A percentile compares a stretch with the other conserved stretches of the same genome.
Evolutionary conservation across 2,797 vertebrate species (phyloP).

Genomic region (Coilia nasus): DNA sequence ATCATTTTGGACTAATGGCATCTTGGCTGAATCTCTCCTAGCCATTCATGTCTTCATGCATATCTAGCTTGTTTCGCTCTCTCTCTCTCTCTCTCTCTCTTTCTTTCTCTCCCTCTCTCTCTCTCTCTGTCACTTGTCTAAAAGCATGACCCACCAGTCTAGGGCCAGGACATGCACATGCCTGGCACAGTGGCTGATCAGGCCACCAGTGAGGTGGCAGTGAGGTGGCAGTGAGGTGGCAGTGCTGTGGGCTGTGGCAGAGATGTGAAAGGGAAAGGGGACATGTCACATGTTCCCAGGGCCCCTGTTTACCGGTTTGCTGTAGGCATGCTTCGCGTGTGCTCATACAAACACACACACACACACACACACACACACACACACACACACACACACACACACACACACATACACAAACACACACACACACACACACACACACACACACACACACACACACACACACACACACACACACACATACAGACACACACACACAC

Average conservation of each 20-base stretch:
- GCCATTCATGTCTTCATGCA: not conserved
- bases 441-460: not conserved
- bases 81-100: not conserved
- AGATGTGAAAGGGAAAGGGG: conserved; percentile 28
- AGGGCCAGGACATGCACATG: not conserved
- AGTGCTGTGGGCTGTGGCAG: conserved; percentile 40
- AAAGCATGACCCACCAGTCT: not conserved
- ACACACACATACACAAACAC: not conserved
- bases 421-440: not conserved
- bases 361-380: not conserved
- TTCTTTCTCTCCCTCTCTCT: not conserved
- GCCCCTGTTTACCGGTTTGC: not conserved
- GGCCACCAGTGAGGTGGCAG: conserved; percentile 47
- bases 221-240: conserved; percentile 44
- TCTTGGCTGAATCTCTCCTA: not conserved
- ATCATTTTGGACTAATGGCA: not conserved
- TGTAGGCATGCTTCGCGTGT: not conserved
- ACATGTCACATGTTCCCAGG: conserved; percentile 37
- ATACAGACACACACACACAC: not conserved
- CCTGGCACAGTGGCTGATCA: conserved; percentile 41
- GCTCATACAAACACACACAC: not conserved
- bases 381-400: not conserved
- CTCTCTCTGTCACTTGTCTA: not conserved
- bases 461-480: not conserved
- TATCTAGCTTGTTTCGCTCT: not conserved